These are phyloP conservation scores for Ecliptopera silaceata DNA, from an alignment of 2,888 invertebrate species.

Conservation along the genomic window DNA sequence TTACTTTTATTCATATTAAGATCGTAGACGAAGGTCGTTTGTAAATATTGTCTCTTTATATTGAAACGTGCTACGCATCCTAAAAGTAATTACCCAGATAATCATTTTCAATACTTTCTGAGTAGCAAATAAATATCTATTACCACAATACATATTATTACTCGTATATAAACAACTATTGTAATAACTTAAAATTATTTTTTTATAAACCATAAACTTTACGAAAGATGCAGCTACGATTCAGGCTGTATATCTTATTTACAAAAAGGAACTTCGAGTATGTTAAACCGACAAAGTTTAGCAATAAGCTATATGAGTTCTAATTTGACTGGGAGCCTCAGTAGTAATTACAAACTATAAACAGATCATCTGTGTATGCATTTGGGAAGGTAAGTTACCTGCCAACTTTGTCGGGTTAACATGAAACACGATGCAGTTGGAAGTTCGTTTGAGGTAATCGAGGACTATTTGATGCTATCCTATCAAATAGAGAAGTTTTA, in stretches of 20 bases:
- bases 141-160: too few relatives aligned
- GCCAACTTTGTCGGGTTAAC: slow-evolving; percentile 30
- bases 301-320: slow-evolving; percentile 32
- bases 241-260: too few relatives aligned
- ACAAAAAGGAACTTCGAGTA: too few relatives aligned
- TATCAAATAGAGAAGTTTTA: slow-evolving; percentile 13
- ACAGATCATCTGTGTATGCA: slow-evolving; percentile 21
- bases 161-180: too few relatives aligned
- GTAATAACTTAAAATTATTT: too few relatives aligned
- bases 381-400: slow-evolving; percentile 23
- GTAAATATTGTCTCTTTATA: not conserved
- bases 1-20: not conserved
- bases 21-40: not conserved
- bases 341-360: slow-evolving; percentile 25
- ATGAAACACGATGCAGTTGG: slow-evolving; percentile 20
- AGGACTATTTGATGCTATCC: slow-evolving; percentile 12
- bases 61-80: not conserved
- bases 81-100: too few relatives aligned
- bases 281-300: slow-evolving; percentile 19
- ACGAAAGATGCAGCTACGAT: too few relatives aligned
- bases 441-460: slow-evolving; percentile 16
- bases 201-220: too few relatives aligned
- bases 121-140: too few relatives aligned
- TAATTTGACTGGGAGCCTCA: slow-evolving; percentile 20
- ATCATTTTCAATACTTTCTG: too few relatives aligned